Evolutionary conservation across 1,140 invertebrate species (phyloP), one percentile per base, ranked within the genome.

Genomic region (Ylistrum balloti): DNA sequence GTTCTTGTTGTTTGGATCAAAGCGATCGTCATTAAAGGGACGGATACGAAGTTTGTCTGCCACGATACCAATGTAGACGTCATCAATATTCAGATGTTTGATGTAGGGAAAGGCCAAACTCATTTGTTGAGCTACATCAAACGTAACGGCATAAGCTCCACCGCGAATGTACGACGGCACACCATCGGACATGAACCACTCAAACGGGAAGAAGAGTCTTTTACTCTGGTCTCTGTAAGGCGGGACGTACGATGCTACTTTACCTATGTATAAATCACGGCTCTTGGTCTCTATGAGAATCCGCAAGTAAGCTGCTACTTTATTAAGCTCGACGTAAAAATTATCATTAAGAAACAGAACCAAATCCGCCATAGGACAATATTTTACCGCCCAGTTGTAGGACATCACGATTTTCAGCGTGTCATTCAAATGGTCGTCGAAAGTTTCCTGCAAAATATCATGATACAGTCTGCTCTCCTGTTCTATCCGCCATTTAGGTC

Each of bases 161-260:
- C 96, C 95, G 0, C 92, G 91, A 86, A 95, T 94, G 87, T 95
- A 96, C 13, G 90, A 86, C 0, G 95, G 95, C 86, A 94, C 96
- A 38, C 35, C 92, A 20, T 90, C 86, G 35, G 93, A 94, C 5
- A 94, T 93, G 33, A 94, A 96, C 17, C 94, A 93, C 33, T 93
- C 92, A 48, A 89, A 87, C 1, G 94, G 89, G 17, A 95, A 92
- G 88, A 92, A 95, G 93, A 94, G 95, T 89, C 93, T 93, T 33
- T 74, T 17, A 11, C 22, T 7, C n/a, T 89, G 33, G n/a, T 88
- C 56, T 32, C 89, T 85, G 22, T 87, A 86, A 5, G 89, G 91
- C 17, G 45, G 45, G 0, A 86, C 89, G 0, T 85, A 87, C 17
- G 88, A 34, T 28, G 33, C 85, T 22, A 35, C 28, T 22, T 86